These are phyloP conservation scores for Hermaeophaga mercurialis DNA, from an alignment of 2,888 invertebrate species.

Conservation along the genomic window DNA sequence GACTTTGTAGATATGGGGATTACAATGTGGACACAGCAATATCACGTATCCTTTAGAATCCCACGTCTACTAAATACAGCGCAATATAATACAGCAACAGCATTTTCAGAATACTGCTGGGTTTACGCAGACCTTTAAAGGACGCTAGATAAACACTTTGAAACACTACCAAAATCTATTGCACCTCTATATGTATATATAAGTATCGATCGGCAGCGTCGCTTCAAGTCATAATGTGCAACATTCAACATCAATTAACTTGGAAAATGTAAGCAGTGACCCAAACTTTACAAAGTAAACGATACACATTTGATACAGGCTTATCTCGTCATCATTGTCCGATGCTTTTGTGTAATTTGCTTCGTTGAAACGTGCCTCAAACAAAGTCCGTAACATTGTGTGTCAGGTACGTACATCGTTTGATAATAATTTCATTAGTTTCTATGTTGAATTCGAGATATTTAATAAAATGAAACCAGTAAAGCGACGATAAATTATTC, in stretches of 20 bases:
- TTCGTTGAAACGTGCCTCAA: slow-evolving; percentile 16
- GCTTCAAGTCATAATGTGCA: slow-evolving; percentile 12
- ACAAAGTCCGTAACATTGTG: slow-evolving; percentile 22
- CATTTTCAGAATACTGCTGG: too few species aligned
- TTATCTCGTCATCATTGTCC: slow-evolving; percentile 25
- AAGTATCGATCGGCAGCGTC: neutral
- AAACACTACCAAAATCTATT: too few species aligned
- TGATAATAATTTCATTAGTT: slow-evolving; percentile 25
- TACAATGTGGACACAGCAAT: too few species aligned
- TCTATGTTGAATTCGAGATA: slow-evolving; percentile 18
- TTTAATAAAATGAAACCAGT: slow-evolving; percentile 10
- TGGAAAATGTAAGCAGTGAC: slow-evolving; percentile 23
- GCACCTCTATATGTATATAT: too few species aligned
- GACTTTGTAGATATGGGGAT: too few species aligned
- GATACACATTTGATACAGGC: slow-evolving; percentile 26
- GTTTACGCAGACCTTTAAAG: too few species aligned
- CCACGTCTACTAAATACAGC: too few species aligned
- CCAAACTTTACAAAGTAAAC: slow-evolving; percentile 28
- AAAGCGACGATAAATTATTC: too few species aligned
- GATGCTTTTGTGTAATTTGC: slow-evolving; percentile 25
- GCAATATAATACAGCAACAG: too few species aligned
- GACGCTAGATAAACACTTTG: too few species aligned
- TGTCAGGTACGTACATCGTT: slow-evolving; percentile 16
- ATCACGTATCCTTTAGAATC: too few species aligned
- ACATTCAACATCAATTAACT: slow-evolving; percentile 27